Evolutionary conservation across 2,888 invertebrate species (phyloP).

Genomic region (Cotesia congregata): DNA sequence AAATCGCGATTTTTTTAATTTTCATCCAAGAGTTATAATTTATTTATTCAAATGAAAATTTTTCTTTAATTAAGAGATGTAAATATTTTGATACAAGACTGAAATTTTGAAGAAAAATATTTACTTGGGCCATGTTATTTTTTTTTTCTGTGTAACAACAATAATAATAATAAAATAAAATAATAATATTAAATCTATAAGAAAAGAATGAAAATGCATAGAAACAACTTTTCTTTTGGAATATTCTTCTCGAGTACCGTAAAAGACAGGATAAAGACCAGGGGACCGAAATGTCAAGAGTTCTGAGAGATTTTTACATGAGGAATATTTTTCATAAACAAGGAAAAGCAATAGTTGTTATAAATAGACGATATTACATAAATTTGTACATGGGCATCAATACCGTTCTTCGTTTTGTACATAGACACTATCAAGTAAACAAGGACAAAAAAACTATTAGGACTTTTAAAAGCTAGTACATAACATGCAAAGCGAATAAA

Average conservation of each 20-base stretch:
- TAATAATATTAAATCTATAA: too few relatives aligned
- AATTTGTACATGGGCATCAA: not conserved
- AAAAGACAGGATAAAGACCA: constrained; percentile 26
- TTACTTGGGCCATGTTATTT: too few relatives aligned
- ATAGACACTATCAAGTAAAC: not conserved
- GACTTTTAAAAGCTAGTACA: not conserved
- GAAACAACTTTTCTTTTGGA: constrained; percentile 15
- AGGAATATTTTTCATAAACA: not conserved
- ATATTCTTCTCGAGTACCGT: constrained; percentile 11
- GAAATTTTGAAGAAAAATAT: too few relatives aligned
- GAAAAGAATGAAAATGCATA: not conserved
- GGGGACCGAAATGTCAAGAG: constrained; percentile 30
- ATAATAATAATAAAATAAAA: too few relatives aligned
- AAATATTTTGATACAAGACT: too few relatives aligned
- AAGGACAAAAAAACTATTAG: not conserved
- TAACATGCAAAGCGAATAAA: not conserved
- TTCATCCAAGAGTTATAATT: too few relatives aligned
- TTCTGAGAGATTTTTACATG: constrained; percentile 28
- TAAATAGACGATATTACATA: not conserved
- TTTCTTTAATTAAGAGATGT: too few relatives aligned
- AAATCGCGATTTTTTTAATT: too few relatives aligned
- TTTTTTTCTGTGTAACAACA: too few relatives aligned
- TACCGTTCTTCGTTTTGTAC: not conserved
- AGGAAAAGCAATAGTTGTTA: not conserved
- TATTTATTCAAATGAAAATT: too few relatives aligned